A percentile compares a stretch with the other conserved stretches of the same genome.
These are phyloP conservation scores for Agrotis clavis DNA, from an alignment of 2,888 invertebrate genomes.

Conservation along the genomic window DNA sequence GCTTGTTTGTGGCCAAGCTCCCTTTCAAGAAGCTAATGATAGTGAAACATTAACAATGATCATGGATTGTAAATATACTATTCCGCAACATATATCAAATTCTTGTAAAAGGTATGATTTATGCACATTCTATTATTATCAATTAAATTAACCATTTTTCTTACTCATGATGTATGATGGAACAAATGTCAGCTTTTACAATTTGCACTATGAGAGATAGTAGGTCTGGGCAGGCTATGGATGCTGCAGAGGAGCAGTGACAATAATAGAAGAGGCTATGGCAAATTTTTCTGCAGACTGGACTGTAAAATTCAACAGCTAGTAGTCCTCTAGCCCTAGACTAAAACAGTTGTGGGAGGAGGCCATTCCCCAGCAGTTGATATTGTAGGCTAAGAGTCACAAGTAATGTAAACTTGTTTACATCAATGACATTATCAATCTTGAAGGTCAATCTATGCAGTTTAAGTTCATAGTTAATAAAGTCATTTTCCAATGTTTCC, in stretches of 20 bases:
- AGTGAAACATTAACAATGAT: constrained; percentile 99
- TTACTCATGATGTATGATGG: background rate
- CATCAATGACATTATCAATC: background rate
- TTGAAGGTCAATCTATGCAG: constrained; percentile 8
- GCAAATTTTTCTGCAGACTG: background rate
- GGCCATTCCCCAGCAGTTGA: background rate
- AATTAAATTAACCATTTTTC: background rate
- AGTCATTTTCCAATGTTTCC: constrained; percentile 29
- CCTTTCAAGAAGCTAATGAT: constrained; percentile 99
- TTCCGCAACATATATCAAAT: constrained; percentile 96
- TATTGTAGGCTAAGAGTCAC: background rate
- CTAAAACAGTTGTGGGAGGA: background rate
- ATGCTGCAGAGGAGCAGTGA: background rate
- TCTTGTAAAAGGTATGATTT: constrained; percentile 94
- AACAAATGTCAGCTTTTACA: background rate
- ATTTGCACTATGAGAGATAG: too few species aligned
- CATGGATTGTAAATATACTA: constrained; percentile 99
- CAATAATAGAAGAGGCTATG: background rate
- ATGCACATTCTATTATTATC: background rate
- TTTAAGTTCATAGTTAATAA: constrained; percentile 4
- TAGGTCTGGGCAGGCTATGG: background rate
- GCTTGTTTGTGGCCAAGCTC: constrained; percentile 99
- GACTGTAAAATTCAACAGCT: background rate
- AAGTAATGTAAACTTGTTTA: constrained; percentile 3
- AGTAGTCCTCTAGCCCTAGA: background rate